These are phyloP conservation scores for Bombyx mori DNA, from an alignment of 1,140 invertebrate species.

Conservation along the genomic window ASM3026992v2 NC_085110.1:5766001-5766500, in stretches of 20 bases:
- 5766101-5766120: constrained; percentile 36
- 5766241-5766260: too few species aligned
- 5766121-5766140: constrained; percentile 43
- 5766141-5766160: constrained; percentile 69
- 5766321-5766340: constrained; percentile 18
- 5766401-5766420: constrained; percentile 66
- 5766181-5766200: constrained; percentile 55
- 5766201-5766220: constrained; percentile 43
- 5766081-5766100: constrained; percentile 28
- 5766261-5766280: too few species aligned
- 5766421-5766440: constrained; percentile 11
- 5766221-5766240: background rate
- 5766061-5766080: constrained; percentile 18
- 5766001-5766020: constrained; percentile 2
- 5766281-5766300: background rate
- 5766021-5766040: constrained; percentile 1
- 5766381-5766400: constrained; percentile 62
- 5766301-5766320: constrained; percentile 1
- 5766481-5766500: too few species aligned
- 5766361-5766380: constrained; percentile 50
- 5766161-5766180: constrained; percentile 68
- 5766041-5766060: background rate
- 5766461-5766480: constrained; percentile 1
- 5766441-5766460: constrained; percentile 2
- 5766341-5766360: constrained; percentile 56